Percentiles rank a stretch among this genome's conserved stretches.
Conservation (phyloP, 2,888 invertebrate species). For the Leucania comma region DNA sequence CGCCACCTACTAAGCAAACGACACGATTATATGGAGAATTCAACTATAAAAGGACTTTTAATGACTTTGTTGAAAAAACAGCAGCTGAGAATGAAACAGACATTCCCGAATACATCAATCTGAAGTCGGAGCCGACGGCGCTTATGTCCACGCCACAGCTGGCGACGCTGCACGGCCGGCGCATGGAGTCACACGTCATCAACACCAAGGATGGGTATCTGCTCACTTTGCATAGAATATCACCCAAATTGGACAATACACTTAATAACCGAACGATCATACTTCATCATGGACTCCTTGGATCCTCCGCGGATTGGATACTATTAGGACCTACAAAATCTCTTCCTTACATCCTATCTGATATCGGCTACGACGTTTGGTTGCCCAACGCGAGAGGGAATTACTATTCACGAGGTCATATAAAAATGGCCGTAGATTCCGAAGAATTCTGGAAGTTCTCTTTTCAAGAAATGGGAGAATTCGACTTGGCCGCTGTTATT, state of each 20-base stretch:
- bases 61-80: slow-evolving; percentile 65
- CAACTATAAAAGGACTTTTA: slow-evolving; percentile 60
- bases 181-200: slow-evolving; percentile 77
- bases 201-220: slow-evolving; percentile 79
- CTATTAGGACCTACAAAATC: slow-evolving; percentile 79
- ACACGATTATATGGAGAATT: background rate
- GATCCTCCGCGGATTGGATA: slow-evolving; percentile 85
- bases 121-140: slow-evolving; percentile 70
- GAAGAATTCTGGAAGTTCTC: slow-evolving; percentile 79
- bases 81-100: slow-evolving; percentile 58
- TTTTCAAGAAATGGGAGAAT: slow-evolving; percentile 82
- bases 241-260: slow-evolving; percentile 31
- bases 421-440: slow-evolving; percentile 65
- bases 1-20: background rate
- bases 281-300: slow-evolving; percentile 82
- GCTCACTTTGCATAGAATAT: slow-evolving; percentile 78
- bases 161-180: slow-evolving; percentile 75
- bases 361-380: slow-evolving; percentile 91
- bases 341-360: slow-evolving; percentile 87
- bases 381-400: slow-evolving; percentile 88
- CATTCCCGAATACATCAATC: slow-evolving; percentile 58
- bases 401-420: slow-evolving; percentile 79
- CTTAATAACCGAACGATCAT: slow-evolving; percentile 70
- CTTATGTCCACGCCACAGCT: slow-evolving; percentile 77
- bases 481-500: slow-evolving; percentile 78